Conservation (phyloP, 2,888 invertebrate genomes). For the Drosophila mimica region DNA sequence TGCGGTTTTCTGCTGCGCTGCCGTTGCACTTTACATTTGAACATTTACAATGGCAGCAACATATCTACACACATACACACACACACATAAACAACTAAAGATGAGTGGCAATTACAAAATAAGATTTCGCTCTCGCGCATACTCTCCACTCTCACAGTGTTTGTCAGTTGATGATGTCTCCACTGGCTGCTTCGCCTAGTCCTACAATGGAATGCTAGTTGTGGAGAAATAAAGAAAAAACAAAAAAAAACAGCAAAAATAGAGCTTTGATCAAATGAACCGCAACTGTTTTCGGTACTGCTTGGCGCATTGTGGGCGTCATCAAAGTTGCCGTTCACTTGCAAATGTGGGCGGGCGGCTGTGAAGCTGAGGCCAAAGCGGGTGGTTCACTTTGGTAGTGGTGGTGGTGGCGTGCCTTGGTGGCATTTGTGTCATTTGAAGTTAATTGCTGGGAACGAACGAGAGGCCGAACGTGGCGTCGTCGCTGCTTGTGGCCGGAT, state of each 20-base stretch:
- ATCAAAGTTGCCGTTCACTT: slow-evolving; percentile 78
- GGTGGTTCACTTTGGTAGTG: slow-evolving; percentile 38
- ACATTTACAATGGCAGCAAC: slow-evolving; percentile 15
- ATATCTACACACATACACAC: slow-evolving; percentile 9
- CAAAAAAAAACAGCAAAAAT: slow-evolving; percentile 6
- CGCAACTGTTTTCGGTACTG: slow-evolving; percentile 52
- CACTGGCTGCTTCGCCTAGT: slow-evolving; percentile 37
- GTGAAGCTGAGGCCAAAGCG: slow-evolving; percentile 33
- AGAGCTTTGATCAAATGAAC: slow-evolving; percentile 73
- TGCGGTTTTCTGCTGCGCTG: slow-evolving; percentile 34
- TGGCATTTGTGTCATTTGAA: slow-evolving; percentile 81
- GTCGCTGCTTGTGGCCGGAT: slow-evolving; percentile 56
- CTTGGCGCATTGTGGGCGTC: slow-evolving; percentile 68
- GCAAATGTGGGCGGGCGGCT: slow-evolving; percentile 64
- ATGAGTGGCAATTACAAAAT: slow-evolving; percentile 66
- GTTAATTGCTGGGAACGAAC: slow-evolving; percentile 79
- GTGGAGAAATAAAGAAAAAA: slow-evolving; percentile 5
- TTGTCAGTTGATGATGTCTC: slow-evolving; percentile 13
- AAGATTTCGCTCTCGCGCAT: slow-evolving; percentile 50
- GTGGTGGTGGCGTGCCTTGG: slow-evolving; percentile 65
- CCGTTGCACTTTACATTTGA: slow-evolving; percentile 55
- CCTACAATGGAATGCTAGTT: slow-evolving; percentile 72
- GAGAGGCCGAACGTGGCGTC: slow-evolving; percentile 45
- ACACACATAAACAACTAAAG: slow-evolving; percentile 43
- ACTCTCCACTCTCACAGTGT: slow-evolving; percentile 21